Percentiles rank a stretch among this genome's conserved stretches.
phyloP scores from a whole-genome alignment of 1,140 invertebrate species.

The Lamellibrachia luymesi region DNA sequence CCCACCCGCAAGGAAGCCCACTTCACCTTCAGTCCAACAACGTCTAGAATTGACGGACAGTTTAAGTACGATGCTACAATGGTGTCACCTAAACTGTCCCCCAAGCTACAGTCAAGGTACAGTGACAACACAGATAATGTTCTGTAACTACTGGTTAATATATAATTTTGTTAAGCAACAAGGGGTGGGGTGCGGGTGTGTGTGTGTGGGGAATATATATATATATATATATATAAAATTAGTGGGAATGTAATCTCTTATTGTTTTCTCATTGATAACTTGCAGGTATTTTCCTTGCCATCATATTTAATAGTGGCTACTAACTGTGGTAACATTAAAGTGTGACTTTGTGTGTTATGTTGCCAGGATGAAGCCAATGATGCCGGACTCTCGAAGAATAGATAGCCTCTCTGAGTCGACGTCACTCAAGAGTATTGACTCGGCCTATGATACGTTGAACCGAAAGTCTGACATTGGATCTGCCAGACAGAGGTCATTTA shows the following conservation, averaged over 20 bases:
- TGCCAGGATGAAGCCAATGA: not conserved
- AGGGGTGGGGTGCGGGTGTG: too few relatives aligned
- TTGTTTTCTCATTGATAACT: too few relatives aligned
- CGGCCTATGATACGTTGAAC: not conserved
- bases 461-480: not conserved
- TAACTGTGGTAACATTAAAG: not conserved
- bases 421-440: not conserved
- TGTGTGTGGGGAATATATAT: too few relatives aligned
- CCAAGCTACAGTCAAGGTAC: not conserved
- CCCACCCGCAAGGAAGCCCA: not conserved
- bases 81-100: not conserved
- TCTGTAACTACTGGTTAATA: not conserved
- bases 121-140: not conserved
- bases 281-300: too few relatives aligned
- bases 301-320: too few relatives aligned
- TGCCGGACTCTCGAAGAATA: not conserved
- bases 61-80: constrained; percentile 7
- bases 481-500: not conserved
- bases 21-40: not conserved
- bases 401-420: not conserved
- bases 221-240: too few relatives aligned
- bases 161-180: too few relatives aligned
- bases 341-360: not conserved
- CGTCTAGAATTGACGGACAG: not conserved
- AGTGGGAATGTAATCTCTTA: too few relatives aligned